Evolutionary conservation across 1,140 invertebrate genomes (phyloP).

Genomic region (Asbolus verrucosus): DNA sequence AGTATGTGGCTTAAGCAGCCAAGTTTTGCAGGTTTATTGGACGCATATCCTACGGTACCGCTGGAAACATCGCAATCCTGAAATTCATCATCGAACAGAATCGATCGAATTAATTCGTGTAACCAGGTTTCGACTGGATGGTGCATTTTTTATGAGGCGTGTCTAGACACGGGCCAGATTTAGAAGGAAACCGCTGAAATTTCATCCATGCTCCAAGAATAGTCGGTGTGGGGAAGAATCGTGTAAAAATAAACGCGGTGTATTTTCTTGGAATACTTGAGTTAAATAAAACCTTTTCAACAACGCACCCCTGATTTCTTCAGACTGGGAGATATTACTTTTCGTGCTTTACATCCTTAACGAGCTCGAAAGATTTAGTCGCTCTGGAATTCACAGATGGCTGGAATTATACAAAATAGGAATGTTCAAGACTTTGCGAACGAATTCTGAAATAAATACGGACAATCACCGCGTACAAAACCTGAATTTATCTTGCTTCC

Average conservation of each 20-base stretch:
- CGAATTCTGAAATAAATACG: slow-evolving; percentile 11
- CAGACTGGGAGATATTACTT: slow-evolving; percentile 13
- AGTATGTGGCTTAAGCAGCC: slow-evolving; percentile 9
- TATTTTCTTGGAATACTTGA: too few relatives aligned
- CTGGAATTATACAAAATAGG: not conserved
- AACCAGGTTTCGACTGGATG: not conserved
- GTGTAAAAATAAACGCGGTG: not conserved
- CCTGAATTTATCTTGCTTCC: too few relatives aligned
- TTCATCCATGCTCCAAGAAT: slow-evolving; percentile 13
- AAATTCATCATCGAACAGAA: not conserved
- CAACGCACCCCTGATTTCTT: slow-evolving; percentile 1
- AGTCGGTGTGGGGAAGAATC: not conserved
- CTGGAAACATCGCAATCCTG: slow-evolving; percentile 12
- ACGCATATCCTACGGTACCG: not conserved
- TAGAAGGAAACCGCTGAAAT: slow-evolving; percentile 12
- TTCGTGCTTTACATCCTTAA: slow-evolving; percentile 28
- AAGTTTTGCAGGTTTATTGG: slow-evolving; percentile 12
- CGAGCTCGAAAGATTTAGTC: slow-evolving; percentile 1
- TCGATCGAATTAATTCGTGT: not conserved
- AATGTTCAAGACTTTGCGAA: not conserved
- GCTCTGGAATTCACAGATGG: not conserved
- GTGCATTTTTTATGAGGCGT: slow-evolving; percentile 11
- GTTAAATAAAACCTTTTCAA: slow-evolving; percentile 15
- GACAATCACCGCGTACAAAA: too few relatives aligned
- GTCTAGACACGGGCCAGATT: slow-evolving; percentile 1